Base-by-base conservation (phyloP, 30 jellyfish, hydroid and myxozoan species). In the Cassiopea andromeda region DNA sequence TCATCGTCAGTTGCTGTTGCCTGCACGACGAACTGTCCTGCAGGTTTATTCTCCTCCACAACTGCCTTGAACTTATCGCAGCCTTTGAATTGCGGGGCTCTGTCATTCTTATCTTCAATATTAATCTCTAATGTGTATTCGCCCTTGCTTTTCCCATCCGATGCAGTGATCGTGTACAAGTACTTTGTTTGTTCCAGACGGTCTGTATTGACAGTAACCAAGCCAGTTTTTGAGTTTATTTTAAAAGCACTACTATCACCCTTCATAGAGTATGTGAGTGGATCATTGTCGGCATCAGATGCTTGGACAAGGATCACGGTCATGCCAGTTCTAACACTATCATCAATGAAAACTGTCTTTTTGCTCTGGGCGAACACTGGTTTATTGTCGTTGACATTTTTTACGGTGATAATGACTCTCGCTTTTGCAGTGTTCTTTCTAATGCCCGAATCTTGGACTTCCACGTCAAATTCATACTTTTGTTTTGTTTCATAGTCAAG, bases 401-500 rank as follows among this genome's bases (percentile, higher is more conserved):
- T 69, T 2, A 96, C 84, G 6, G 94, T 54, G 45, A 96, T 84
- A 38, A 87, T 79, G 16, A 96, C 98, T 38, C 93, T 97, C 57
- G 99, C 94, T 13, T 77, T 81, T 1, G 98, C 98, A 6, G 94
- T 81, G 44, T 86, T 93, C 78, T 89, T 85, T 12, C 47, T 61
- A 7, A 44, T 90, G 2, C 98, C 99, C 48, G 93, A 80, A 76
- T 96, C 99, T 48, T 87, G 85, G 16, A 96, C 99, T 71, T 88
- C 82, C 44, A 92, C 99, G 43, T 92, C 93, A 60, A 96, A 96
- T 18, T 89, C 78, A 83, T 96, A 96, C 71, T 43, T 66, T 17
- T 78, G 60, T 74, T 38, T 81, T 43, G 97, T 96, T 46, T 96
- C 99, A 61, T 71, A 91, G 89, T 96, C 99, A 10, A 96, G 98